Evolutionary conservation across 1,140 invertebrate genomes (phyloP), one percentile per base, ranked within the genome.

Genomic region (Leptopilina clavipes): DNA sequence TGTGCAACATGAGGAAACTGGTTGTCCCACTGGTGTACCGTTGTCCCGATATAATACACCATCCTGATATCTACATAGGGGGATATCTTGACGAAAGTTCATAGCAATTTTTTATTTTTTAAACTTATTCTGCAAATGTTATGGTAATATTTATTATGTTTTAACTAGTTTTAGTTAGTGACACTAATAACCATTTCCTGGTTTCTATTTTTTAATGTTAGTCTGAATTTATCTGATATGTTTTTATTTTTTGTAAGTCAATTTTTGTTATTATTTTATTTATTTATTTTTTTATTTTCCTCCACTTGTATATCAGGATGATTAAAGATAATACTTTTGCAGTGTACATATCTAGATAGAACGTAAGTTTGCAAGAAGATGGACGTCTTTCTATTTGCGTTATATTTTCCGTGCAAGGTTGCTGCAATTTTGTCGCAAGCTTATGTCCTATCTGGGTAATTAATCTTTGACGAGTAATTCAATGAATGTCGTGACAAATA

Each of bases 401-500:
- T n/a, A n/a, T n/a, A n/a, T n/a, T n/a, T n/a, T n/a, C n/a, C n/a
- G n/a, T n/a, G n/a, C n/a, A n/a, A n/a, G n/a, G n/a, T n/a, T n/a
- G n/a, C n/a, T n/a, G n/a, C n/a, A n/a, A 44, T 31, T 31, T 31
- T 31, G 25, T 31, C n/a, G 25, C 25, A 31, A 31, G 5, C 5
- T 31, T 31, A 31, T 5, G 5, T 31, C 5, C 25, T 31, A 31
- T 31, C 25, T 31, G 25, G 25, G 5, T 65, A 14, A 65, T 65
- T 65, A 31, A 65, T 31, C 12, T 65, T 65, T 65, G 59, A 65
- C 59, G 59, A 65, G 59, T 65, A 65, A 65, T 65, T 65, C 59
- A 65, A 25, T 65, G 59, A 65, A 65, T 65, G 59, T 65, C 59
- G 59, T 65, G 59, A 65, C 59, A 65, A 65, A 65, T 65, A 65